A percentile compares a stretch with the other conserved stretches of the same genome.
These are phyloP conservation scores for Henicopernis longicauda DNA, from an alignment of 2,113 vertebrate species.

Conservation along the genomic window DNA sequence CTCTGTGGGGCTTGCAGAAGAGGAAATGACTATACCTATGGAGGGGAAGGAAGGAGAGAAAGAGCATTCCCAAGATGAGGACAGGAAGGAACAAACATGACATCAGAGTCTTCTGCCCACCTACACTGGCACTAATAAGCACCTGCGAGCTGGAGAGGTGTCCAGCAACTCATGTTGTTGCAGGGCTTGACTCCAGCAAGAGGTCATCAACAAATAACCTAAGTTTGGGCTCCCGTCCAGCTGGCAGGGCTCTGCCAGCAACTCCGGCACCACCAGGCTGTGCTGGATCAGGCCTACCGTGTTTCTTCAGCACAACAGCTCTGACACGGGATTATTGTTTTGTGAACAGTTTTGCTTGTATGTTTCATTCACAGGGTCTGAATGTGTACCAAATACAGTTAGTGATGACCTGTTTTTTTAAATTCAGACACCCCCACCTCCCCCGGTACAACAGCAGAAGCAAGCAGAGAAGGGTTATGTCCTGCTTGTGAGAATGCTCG, in stretches of 20 bases:
- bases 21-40: slow-evolving; percentile 83
- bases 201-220: background rate
- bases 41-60: slow-evolving; percentile 20
- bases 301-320: background rate
- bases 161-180: background rate
- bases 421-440: background rate
- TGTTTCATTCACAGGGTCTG: background rate
- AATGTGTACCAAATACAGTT: background rate
- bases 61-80: slow-evolving; percentile 35
- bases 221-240: background rate
- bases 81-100: slow-evolving; percentile 31
- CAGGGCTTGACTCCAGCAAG: background rate
- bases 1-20: slow-evolving; percentile 80
- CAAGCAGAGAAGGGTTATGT: background rate
- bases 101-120: slow-evolving; percentile 24
- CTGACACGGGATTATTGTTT: background rate
- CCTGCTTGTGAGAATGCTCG: background rate
- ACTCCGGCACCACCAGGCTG: background rate
- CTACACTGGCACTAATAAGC: slow-evolving; percentile 14
- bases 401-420: background rate
- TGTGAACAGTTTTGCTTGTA: background rate
- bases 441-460: background rate
- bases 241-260: background rate
- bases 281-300: background rate
- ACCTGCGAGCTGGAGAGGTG: background rate